Percentiles rank a stretch among this genome's conserved stretches.
phyloP scores from a whole-genome alignment of 2,888 invertebrate species.

The Xiphydria camelus region DNA sequence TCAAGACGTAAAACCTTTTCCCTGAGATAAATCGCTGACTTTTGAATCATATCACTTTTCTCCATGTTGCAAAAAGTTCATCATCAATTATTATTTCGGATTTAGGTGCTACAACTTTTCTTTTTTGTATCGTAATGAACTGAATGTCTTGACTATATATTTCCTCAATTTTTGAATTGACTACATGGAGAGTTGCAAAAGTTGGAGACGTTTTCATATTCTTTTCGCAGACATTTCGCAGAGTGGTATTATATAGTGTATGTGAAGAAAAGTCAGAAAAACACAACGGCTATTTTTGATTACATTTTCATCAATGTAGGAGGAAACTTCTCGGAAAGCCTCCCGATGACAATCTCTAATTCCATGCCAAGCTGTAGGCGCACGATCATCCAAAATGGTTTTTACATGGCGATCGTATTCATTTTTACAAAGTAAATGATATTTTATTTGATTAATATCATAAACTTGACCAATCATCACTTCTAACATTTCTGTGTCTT shows the following conservation, averaged over 20 bases:
- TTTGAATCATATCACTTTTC: background rate
- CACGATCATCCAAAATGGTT: too few relatives aligned
- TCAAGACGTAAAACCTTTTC: background rate
- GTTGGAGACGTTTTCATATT: constrained; percentile 5
- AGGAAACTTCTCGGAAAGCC: constrained; percentile 1
- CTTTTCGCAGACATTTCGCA: constrained; percentile 10
- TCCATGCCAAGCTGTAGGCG: constrained; percentile 8
- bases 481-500: constrained; percentile 7
- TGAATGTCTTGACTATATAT: constrained; percentile 3
- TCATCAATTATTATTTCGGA: constrained; percentile 12
- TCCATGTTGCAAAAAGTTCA: constrained; percentile 4
- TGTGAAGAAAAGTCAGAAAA: too few relatives aligned
- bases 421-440: constrained; percentile 3
- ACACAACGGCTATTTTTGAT: background rate
- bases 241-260: background rate
- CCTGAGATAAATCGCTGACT: background rate
- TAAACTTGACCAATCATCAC: constrained; percentile 3
- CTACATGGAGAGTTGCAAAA: too few relatives aligned
- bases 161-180: too few relatives aligned
- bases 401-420: background rate
- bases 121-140: constrained; percentile 5
- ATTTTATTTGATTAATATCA: background rate
- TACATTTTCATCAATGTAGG: constrained; percentile 4
- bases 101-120: constrained; percentile 18
- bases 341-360: background rate